A percentile compares a stretch with the other conserved stretches of the same genome.
Conservation (phyloP, 1,140 invertebrate genomes). For the Notospermus geniculatus region DNA sequence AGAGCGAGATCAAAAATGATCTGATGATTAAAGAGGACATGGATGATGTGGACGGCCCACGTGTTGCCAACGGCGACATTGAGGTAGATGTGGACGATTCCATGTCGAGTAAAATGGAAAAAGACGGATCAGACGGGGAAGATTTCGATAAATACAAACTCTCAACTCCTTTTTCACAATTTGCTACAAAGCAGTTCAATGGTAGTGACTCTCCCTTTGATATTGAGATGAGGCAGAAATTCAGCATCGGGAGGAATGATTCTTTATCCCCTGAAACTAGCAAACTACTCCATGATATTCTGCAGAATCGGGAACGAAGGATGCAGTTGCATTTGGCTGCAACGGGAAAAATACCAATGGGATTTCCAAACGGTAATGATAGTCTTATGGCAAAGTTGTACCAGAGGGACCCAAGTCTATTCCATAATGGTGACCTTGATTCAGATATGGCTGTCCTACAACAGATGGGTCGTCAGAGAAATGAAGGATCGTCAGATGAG, state of each 20-base stretch:
- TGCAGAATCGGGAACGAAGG: constrained; percentile 51
- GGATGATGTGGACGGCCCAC: no score
- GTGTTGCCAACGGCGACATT: no score
- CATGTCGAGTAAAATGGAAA: constrained; percentile 49
- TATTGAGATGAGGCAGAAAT: constrained; percentile 7
- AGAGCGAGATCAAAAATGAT: no score
- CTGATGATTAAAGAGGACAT: no score
- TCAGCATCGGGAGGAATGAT: constrained; percentile 16
- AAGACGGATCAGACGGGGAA: neutral
- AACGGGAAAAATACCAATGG: neutral
- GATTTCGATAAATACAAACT: constrained; percentile 1
- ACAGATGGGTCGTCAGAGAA: neutral
- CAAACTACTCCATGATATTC: constrained; percentile 56
- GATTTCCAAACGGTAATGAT: neutral
- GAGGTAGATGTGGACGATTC: constrained; percentile 39
- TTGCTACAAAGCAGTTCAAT: constrained; percentile 8
- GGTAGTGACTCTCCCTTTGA: neutral
- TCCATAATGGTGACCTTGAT: neutral
- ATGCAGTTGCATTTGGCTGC: neutral
- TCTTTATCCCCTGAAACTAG: constrained; percentile 43
- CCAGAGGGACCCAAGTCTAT: neutral
- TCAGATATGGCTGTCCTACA: neutral
- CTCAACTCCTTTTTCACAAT: neutral
- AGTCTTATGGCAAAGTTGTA: neutral
- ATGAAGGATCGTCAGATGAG: neutral